Percentiles rank a stretch among this genome's conserved stretches.
Evolutionary conservation across 2,797 vertebrate species (phyloP).

Genomic region (Enteromius afrohamiltoni): DNA sequence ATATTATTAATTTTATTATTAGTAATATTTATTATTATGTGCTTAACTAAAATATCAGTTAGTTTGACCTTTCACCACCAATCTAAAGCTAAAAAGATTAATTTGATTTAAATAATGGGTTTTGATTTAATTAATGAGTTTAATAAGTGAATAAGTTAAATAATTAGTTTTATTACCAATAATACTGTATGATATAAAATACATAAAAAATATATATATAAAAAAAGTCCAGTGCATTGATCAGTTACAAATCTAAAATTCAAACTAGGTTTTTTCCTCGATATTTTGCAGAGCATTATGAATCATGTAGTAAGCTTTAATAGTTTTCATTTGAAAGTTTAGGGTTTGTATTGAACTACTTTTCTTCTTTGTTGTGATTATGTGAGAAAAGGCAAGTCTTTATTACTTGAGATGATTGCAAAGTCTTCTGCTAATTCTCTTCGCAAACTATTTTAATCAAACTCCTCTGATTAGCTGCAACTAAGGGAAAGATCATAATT

Average conservation of each 20-base stretch:
- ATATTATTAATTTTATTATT: too few relatives aligned
- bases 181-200: not conserved
- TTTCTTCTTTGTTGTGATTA: conserved; percentile 1
- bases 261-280: not conserved
- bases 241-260: not conserved
- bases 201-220: too few relatives aligned
- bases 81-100: not conserved
- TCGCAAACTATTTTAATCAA: conserved; percentile 55
- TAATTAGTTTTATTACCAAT: not conserved
- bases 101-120: too few relatives aligned
- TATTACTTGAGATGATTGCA: conserved; percentile 37
- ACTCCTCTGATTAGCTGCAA: conserved; percentile 56
- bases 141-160: not conserved
- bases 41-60: not conserved
- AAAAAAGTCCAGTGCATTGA: not conserved
- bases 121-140: not conserved
- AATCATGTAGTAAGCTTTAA: not conserved
- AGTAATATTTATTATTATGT: too few relatives aligned
- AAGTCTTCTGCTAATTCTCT: conserved; percentile 50
- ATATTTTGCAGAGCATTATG: not conserved
- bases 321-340: not conserved
- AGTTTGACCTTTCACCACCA: not conserved
- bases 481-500: conserved; percentile 44
- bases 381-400: conserved; percentile 7
- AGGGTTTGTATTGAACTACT: not conserved